Evolutionary conservation across 2,113 vertebrate species (phyloP), one percentile per base, ranked within the genome.

Genomic region (Misgurnus mizolepis): DNA sequence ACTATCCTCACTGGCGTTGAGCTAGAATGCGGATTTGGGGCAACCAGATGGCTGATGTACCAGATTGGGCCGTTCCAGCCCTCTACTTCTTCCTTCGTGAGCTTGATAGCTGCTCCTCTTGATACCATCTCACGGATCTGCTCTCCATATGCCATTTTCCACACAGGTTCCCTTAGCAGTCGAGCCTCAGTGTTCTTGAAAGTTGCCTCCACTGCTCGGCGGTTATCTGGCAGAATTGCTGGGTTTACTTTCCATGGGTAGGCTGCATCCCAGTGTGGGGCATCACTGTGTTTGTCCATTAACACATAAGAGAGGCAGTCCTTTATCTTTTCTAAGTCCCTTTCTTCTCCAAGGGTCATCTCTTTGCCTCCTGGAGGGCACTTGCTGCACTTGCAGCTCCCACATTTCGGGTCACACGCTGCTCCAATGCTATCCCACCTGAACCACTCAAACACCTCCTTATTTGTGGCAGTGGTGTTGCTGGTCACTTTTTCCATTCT

Each of bases 1-100:
- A 79, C 77, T 27, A 79, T 53, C n/a, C 67, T 67, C 65, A 79
- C 67, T 55, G 77, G 77, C 27, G 66, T 79, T 3, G 67, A 27
- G 50, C 27, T 45, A 17, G 77, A 79, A 40, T 79, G 77, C 17
- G 77, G 77, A 53, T 79, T 79, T 1, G 77, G 65, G 27, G 22
- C 22, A n/a, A n/a, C n/a, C n/a, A n/a, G n/a, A n/a, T n/a, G n/a
- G n/a, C n/a, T n/a, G n/a, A n/a, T n/a, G n/a, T n/a, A n/a, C n/a
- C n/a, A n/a, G n/a, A n/a, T n/a, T n/a, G n/a, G n/a, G n/a, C 60
- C 61, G 6, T 76, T 65, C 74, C 74, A 76, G 18, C 10, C 27
- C 2, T 76, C 12, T 3, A 79, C 58, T 47, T 47, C 6, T 11
- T 70, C 40, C 65, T 55, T 68, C 2, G 77, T 49, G 64, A 69